phyloP scores from a whole-genome alignment of 2,797 vertebrate genomes.

The Acipenser transmontanus region DNA sequence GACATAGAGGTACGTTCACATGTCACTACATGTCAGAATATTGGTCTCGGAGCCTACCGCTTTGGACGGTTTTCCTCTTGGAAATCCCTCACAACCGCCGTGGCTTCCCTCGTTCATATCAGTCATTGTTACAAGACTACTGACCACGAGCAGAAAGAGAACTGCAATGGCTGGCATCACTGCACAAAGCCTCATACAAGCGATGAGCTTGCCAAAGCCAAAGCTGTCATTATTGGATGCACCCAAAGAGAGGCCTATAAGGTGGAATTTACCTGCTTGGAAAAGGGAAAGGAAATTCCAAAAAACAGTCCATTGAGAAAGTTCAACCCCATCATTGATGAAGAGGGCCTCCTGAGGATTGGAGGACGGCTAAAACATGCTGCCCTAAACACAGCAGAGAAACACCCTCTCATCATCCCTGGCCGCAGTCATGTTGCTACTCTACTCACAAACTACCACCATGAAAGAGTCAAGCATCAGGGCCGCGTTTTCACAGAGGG shows the following conservation, averaged over 20 bases:
- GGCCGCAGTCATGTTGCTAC: conserved; percentile 4
- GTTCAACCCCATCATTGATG: conserved; percentile 1
- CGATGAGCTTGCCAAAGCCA: background rate
- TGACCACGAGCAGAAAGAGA: background rate
- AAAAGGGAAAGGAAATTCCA: conserved; percentile 1
- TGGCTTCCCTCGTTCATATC: too few relatives aligned
- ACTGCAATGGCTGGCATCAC: conserved; percentile 11
- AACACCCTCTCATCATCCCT: conserved; percentile 2
- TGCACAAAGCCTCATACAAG: background rate
- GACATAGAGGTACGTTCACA: too few relatives aligned
- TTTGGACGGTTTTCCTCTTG: too few relatives aligned
- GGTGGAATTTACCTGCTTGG: background rate
- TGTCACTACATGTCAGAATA: too few relatives aligned
- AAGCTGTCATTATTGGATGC: background rate
- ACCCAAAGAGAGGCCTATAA: background rate
- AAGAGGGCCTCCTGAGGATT: conserved; percentile 11
- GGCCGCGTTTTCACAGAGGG: conserved; percentile 14
- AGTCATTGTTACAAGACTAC: background rate
- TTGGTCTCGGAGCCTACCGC: too few relatives aligned
- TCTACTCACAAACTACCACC: conserved; percentile 7
- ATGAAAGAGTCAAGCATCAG: conserved; percentile 13
- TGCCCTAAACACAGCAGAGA: background rate
- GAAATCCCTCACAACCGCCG: too few relatives aligned
- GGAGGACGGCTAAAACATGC: conserved; percentile 5
- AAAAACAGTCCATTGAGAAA: conserved; percentile 11